A percentile compares a stretch with the other conserved stretches of the same genome.
Conservation (phyloP, 2,888 invertebrate genomes). For the Caenorhabditis sp. region DNA sequence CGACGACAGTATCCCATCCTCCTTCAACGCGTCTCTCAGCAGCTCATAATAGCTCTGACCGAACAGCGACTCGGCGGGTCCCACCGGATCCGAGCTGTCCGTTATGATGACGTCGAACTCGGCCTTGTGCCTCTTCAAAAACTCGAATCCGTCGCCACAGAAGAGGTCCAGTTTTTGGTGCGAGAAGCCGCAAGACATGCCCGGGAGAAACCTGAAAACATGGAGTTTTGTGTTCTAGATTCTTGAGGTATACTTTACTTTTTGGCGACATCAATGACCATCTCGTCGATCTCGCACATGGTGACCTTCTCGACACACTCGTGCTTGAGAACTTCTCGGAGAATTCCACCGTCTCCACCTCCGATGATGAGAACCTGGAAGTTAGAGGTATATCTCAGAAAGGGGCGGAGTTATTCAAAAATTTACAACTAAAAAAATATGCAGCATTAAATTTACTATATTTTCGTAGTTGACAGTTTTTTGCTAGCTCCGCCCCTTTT, state of each 20-base stretch:
- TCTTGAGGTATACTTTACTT: slow-evolving; percentile 83
- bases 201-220: slow-evolving; percentile 88
- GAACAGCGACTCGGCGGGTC: slow-evolving; percentile 89
- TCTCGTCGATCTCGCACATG: slow-evolving; percentile 95
- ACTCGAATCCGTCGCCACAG: slow-evolving; percentile 96
- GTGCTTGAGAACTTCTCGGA: slow-evolving; percentile 94
- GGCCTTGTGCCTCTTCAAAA: slow-evolving; percentile 89
- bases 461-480: too few species aligned
- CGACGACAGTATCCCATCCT: slow-evolving; percentile 94
- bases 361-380: slow-evolving; percentile 92
- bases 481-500: too few species aligned
- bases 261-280: slow-evolving; percentile 93
- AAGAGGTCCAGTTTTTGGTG: slow-evolving; percentile 91
- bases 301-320: slow-evolving; percentile 91
- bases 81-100: slow-evolving; percentile 97
- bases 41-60: slow-evolving; percentile 91
- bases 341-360: slow-evolving; percentile 98
- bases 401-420: not conserved
- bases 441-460: too few species aligned
- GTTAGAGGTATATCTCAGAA: not conserved
- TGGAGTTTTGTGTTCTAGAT: not conserved
- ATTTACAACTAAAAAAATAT: too few species aligned
- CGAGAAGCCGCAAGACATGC: slow-evolving; percentile 92
- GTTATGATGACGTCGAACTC: slow-evolving; percentile 98
- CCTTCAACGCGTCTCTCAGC: slow-evolving; percentile 90